Percentiles rank a stretch among this genome's conserved stretches.
These are phyloP conservation scores for Semicossyphus pulcher DNA, from an alignment of 2,113 vertebrate species.

Conservation along the genomic window DNA sequence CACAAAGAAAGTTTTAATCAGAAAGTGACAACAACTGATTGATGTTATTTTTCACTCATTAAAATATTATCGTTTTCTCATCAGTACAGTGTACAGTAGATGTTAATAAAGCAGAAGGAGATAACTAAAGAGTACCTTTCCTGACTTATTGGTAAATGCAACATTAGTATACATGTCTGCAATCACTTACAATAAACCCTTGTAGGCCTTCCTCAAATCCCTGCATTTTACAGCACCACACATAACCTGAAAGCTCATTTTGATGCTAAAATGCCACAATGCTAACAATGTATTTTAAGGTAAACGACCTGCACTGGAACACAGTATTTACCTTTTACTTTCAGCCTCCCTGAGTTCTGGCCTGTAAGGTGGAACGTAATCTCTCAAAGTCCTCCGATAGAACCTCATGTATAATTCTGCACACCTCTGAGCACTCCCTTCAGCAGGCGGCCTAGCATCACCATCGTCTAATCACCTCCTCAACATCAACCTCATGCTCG, in stretches of 20 bases:
- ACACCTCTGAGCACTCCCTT: not conserved
- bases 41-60: no score
- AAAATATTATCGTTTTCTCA: no score
- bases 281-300: not conserved
- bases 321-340: no score
- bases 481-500: not conserved
- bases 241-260: not conserved
- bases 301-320: not conserved
- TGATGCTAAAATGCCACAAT: no score
- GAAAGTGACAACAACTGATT: no score
- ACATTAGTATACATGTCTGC: not conserved
- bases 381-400: not conserved
- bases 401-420: slow-evolving; percentile 14
- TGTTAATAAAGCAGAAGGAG: no score
- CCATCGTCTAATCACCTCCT: not conserved
- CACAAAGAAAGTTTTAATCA: slow-evolving; percentile 23
- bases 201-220: not conserved
- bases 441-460: not conserved
- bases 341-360: no score
- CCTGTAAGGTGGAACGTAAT: slow-evolving; percentile 15
- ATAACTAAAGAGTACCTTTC: no score
- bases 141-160: no score
- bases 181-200: no score
- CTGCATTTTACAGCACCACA: not conserved
- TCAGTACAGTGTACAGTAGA: not conserved